Percentiles rank a stretch among this genome's conserved stretches.
These are phyloP conservation scores for Mesoclemmys tuberculata DNA, from an alignment of 2,113 vertebrate genomes.

Conservation along the genomic window DNA sequence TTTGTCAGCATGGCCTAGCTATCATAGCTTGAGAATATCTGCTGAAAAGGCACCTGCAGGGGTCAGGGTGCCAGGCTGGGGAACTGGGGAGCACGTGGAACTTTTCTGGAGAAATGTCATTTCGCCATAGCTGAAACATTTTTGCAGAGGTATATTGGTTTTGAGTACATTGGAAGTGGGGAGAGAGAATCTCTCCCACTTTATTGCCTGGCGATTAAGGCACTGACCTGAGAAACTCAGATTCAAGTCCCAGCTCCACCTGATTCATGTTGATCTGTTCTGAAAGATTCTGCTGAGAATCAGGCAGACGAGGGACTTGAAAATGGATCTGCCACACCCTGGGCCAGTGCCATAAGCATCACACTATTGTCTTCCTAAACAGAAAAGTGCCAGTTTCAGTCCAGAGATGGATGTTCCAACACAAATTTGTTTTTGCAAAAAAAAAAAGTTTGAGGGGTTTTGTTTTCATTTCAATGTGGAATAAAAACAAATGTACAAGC, in stretches of 20 bases:
- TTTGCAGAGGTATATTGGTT: neutral
- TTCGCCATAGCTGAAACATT: neutral
- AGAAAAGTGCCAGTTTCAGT: neutral
- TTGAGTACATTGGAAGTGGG: neutral
- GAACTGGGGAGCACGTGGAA: neutral
- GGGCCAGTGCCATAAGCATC: neutral
- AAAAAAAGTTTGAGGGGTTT: neutral
- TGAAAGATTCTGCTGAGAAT: neutral
- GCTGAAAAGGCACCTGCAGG: neutral
- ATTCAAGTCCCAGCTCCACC: neutral
- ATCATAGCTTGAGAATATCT: neutral
- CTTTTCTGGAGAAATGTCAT: fast-evolving
- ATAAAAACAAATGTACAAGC: neutral
- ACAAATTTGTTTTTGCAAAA: neutral
- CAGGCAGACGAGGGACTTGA: neutral
- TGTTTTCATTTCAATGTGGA: neutral
- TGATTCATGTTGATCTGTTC: neutral
- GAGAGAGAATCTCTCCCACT: neutral
- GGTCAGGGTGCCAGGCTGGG: neutral
- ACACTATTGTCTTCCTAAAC: neutral
- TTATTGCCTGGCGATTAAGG: neutral
- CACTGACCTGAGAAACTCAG: neutral
- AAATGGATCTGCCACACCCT: neutral
- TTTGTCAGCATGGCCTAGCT: neutral
- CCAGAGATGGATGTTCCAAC: neutral